Percentiles rank a stretch among this genome's conserved stretches.
These are phyloP conservation scores for Baryphthengus martii DNA, from an alignment of 2,113 vertebrate species.

Conservation along the genomic window DNA sequence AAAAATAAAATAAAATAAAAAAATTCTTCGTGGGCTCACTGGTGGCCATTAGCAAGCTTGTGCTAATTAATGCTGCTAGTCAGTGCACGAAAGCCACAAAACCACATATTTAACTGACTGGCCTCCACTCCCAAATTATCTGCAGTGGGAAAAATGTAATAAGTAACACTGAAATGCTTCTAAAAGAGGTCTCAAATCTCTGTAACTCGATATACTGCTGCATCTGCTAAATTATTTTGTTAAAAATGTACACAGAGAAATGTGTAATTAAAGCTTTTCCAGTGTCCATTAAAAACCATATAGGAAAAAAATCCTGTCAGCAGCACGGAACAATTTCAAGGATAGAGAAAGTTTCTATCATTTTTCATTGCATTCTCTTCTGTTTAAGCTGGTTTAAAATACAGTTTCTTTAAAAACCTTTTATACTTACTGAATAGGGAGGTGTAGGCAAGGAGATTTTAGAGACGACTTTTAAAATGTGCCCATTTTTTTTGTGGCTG, in stretches of 20 bases:
- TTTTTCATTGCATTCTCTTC: neutral
- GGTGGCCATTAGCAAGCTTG: neutral
- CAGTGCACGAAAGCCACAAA: neutral
- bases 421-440: slow-evolving; percentile 94
- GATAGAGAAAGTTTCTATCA: neutral
- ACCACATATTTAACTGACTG: neutral
- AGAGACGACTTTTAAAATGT: slow-evolving; percentile 91
- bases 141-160: neutral
- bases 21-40: neutral
- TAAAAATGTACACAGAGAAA: neutral
- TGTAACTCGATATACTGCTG: neutral
- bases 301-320: neutral
- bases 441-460: slow-evolving; percentile 95
- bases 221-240: neutral
- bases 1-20: neutral
- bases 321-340: neutral
- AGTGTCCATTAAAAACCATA: neutral
- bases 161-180: neutral
- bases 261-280: neutral
- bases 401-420: neutral
- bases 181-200: neutral
- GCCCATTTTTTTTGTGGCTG: slow-evolving; percentile 82
- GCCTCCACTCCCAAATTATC: neutral
- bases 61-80: neutral
- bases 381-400: neutral